Evolutionary conservation across 2,888 invertebrate genomes (phyloP), one percentile per base, ranked within the genome.

Genomic region (Limenitis camilla): DNA sequence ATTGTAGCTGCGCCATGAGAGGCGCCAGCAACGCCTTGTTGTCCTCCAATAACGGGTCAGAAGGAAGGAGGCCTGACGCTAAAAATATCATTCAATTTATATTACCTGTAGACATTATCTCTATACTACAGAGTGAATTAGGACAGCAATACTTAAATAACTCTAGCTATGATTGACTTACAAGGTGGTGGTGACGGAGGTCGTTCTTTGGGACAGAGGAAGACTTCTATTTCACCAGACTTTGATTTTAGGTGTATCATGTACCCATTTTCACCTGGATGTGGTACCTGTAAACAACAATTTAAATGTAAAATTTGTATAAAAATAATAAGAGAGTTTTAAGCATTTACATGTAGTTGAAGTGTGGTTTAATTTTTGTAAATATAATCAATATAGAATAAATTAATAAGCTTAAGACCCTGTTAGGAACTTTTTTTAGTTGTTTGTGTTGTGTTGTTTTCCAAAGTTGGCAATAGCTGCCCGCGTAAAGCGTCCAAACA

Each of bases 161-260:
- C 6, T 33, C 4, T 33, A 33, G 8, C 39, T 39, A 19, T n/a
- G 11, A 10, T 39, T 39, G 28, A 76, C 82, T 78, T 63, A 85
- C 85, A 66, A 55, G 75, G 76, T 58, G 78, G 71, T 64, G 88
- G 74, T 63, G 86, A 76, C 32, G 74, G 69, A 6, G 84, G 84
- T 41, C 89, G 89, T 69, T 91, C 92, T 69, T 97, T 96, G 44
- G 96, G 97, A 89, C 97, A 97, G 60, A 98, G 90, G 88, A 94
- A 97, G 55, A 98, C 98, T 87, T 97, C 97, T 64, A 98, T 97
- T 80, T 97, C 96, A 52, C 96, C 97, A 62, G 92, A 92, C 67
- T 93, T 91, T 65, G 96, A 95, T 82, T 96, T 96, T 83, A 98
- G 91, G 84, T 96, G 94, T 78, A 98, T 96, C 89, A 94, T 90